Evolutionary conservation across 2,888 invertebrate genomes (phyloP).

Genomic region (Parnassius smintheus): DNA sequence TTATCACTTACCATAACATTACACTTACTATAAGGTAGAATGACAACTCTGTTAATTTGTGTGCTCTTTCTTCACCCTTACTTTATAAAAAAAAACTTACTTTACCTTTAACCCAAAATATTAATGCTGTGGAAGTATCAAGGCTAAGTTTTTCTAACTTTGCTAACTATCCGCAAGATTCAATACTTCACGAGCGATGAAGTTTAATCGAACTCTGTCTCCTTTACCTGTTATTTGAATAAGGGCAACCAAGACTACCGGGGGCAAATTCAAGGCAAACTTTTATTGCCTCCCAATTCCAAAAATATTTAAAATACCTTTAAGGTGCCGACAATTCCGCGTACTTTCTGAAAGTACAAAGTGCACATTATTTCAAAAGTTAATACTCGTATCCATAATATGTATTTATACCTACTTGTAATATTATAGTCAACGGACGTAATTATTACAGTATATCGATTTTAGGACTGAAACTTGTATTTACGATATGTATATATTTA

Average conservation of each 20-base stretch:
- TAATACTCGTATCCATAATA: too few species aligned
- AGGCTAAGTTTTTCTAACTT: slow-evolving; percentile 10
- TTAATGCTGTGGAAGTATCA: slow-evolving; percentile 2
- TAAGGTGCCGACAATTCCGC: slow-evolving; percentile 19
- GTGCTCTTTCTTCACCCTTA: too few species aligned
- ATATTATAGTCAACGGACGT: too few species aligned
- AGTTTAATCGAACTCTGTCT: slow-evolving; percentile 68
- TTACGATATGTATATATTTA: too few species aligned
- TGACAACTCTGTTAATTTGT: too few species aligned
- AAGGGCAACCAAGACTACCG: slow-evolving; percentile 38
- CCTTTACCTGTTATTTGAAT: slow-evolving; percentile 65
- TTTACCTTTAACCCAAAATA: neutral
- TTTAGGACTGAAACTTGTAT: too few species aligned
- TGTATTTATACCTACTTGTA: too few species aligned
- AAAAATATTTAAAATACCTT: slow-evolving; percentile 33
- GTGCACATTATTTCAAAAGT: neutral
- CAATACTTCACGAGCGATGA: slow-evolving; percentile 53
- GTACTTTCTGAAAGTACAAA: slow-evolving; percentile 7
- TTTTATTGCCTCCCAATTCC: slow-evolving; percentile 56
- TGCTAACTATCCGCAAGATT: slow-evolving; percentile 43
- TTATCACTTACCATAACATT: too few species aligned
- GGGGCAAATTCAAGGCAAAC: slow-evolving; percentile 61
- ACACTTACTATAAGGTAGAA: too few species aligned
- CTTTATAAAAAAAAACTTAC: neutral
- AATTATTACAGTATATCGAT: too few species aligned